Conservation (phyloP, 2,797 vertebrate genomes). For the Halcyon badia region DNA sequence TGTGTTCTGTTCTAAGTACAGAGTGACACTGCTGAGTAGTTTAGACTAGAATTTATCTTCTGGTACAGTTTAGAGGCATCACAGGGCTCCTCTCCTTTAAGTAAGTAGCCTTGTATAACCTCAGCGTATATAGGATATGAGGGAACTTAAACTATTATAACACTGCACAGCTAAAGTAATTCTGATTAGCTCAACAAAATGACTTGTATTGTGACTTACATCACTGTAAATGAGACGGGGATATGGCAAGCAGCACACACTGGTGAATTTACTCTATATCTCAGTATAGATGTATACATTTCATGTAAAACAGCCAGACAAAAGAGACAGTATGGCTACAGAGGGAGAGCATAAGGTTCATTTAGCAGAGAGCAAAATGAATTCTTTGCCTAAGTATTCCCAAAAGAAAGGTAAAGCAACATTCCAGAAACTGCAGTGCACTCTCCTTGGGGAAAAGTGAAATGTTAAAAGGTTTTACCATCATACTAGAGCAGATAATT, state of each 20-base stretch:
- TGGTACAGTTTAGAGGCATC: neutral
- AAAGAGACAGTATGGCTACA: constrained; percentile 47
- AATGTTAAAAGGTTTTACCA: constrained; percentile 82
- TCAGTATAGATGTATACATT: neutral
- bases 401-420: constrained; percentile 72
- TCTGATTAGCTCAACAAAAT: neutral
- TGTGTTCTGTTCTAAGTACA: neutral
- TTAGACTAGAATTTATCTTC: neutral
- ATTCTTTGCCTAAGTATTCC: constrained; percentile 78
- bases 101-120: neutral
- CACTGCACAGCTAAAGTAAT: neutral
- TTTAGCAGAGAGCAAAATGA: constrained; percentile 75
- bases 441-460: constrained; percentile 78
- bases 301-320: constrained; percentile 2
- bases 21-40: neutral
- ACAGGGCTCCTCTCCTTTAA: neutral
- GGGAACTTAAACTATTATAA: neutral
- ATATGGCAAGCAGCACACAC: neutral
- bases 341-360: constrained; percentile 61
- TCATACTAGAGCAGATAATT: constrained; percentile 82
- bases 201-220: neutral
- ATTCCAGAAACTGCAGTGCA: constrained; percentile 74
- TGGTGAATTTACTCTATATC: neutral
- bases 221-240: neutral
- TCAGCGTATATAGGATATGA: neutral